Conservation (phyloP, 2,797 vertebrate genomes). For the Sebastes flavidus region DNA sequence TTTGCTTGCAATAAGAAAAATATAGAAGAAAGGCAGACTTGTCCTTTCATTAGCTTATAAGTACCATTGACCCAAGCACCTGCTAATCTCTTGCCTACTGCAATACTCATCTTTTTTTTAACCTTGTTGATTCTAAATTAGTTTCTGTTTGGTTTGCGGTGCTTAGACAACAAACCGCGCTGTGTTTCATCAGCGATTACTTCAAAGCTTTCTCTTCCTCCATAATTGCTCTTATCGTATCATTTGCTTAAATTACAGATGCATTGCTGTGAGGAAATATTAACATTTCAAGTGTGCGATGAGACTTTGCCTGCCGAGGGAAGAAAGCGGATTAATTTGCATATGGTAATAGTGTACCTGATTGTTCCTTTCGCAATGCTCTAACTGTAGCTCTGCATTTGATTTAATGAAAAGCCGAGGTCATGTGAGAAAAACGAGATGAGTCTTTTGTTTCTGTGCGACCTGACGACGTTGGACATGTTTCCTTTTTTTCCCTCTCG, state of each 20-base stretch:
- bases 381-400: constrained; percentile 33
- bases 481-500: background rate
- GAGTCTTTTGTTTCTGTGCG: constrained; percentile 44
- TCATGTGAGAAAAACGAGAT: constrained; percentile 25
- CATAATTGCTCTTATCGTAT: constrained; percentile 48
- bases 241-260: constrained; percentile 57
- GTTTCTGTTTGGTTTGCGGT: constrained; percentile 16
- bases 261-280: constrained; percentile 46
- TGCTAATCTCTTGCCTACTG: background rate
- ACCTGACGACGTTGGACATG: constrained; percentile 5
- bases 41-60: background rate
- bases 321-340: constrained; percentile 50
- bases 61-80: background rate
- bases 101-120: background rate
- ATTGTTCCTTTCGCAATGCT: constrained; percentile 42
- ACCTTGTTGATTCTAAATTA: constrained; percentile 22
- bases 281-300: constrained; percentile 52
- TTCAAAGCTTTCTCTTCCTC: constrained; percentile 21
- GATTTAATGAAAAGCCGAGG: constrained; percentile 46
- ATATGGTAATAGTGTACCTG: constrained; percentile 55
- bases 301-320: constrained; percentile 28
- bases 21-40: background rate
- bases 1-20: background rate
- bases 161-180: constrained; percentile 6
- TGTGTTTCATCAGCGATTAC: constrained; percentile 6